Evolutionary conservation across 2,113 vertebrate genomes (phyloP), one percentile per base, ranked within the genome.

Genomic region (Coturnix japonica): DNA sequence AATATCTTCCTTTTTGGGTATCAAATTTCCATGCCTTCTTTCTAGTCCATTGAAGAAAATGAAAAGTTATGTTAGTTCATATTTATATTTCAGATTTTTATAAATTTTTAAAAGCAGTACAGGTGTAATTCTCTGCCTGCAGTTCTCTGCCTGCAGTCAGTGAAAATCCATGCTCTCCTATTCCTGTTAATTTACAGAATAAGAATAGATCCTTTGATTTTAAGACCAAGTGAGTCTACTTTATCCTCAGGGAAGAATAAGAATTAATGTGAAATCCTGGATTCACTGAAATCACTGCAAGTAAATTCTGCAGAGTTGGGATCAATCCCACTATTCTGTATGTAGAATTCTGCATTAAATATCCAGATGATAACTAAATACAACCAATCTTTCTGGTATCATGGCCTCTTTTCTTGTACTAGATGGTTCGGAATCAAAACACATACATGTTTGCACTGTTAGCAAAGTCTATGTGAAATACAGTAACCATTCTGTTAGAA

Each of bases 191-290:
- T 91, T 65, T 81, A 63, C 83, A 92, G 33, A 91, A 53, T 69
- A 89, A 46, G 22, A 90, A 64, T 5, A 84, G 23, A 44, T 57
- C 39, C 13, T 77, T 89, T 75, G 81, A 89, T 84, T 96, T 92
- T 72, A 81, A 76, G 54, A 65, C 6, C 20, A 75, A 3, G n/a
- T 84, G 47, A 89, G n/a, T 64, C 53, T 89, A 44, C n/a, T 73
- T 89, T 94, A 81, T 92, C 77, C 61, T 84, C 53, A 64, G 39
- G 57, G 53, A 93, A 89, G 69, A 83, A 78, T 47, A 85, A 85
- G 80, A 80, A 37, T 69, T 76, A 30, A 79, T 69, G 7, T 67
- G 60, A 67, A 89, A 91, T 65, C n/a, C 21, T 47, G 35, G 21
- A 67, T 90, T 77, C 57, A 61, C 15, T 72, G 39, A 82, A 82